Base-by-base conservation (phyloP, 2,113 vertebrate genomes). In the Gorsachius goisagi region DNA sequence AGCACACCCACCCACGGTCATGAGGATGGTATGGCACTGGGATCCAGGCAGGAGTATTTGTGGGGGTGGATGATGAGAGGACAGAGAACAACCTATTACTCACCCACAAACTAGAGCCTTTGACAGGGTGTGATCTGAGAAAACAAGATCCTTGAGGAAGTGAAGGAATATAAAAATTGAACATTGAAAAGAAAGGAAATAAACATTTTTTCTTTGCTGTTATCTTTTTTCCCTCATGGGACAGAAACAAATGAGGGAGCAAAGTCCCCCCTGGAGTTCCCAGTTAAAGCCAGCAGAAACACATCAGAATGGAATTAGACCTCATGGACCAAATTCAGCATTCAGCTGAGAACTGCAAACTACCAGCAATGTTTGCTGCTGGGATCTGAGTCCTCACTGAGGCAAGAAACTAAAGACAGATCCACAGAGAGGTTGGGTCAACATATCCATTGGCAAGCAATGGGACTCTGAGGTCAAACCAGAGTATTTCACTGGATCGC, bases 41-140 rank as follows among this genome's bases (percentile, higher is more conserved):
- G 75, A 95, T 79, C 75, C 86, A 83, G 66, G 91, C 93, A 93
- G 75, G 72, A 96, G 28, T 80, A 84, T 82, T 91, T 69, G 78
- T 80, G 90, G 78, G 89, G 79, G 91, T 9, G 41, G 80, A 62
- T 89, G 67, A 89, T 85, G 85, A 90, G 35, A 93, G 90, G 85
- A 71, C 73, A 74, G 47, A 92, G 89, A 87, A 82, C 68, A 94
- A 68, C 73, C 55, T 89, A 62, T 91, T 93, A 96, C 55, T 94
- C 83, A 90, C 37, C 37, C 74, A 82, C 67, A 90, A 89, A 94
- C 6, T 7, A 85, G 80, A 74, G 12, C 35, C 37, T 92, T 53
- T 85, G 62, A 73, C 58, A 45, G 45, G 47, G 28, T 66, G 20
- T 22, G 83, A 71, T 84, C 41, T 89, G 89, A 60, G 63, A 71